Evolutionary conservation across 2,113 vertebrate genomes (phyloP).

Genomic region (Abramis brama): DNA sequence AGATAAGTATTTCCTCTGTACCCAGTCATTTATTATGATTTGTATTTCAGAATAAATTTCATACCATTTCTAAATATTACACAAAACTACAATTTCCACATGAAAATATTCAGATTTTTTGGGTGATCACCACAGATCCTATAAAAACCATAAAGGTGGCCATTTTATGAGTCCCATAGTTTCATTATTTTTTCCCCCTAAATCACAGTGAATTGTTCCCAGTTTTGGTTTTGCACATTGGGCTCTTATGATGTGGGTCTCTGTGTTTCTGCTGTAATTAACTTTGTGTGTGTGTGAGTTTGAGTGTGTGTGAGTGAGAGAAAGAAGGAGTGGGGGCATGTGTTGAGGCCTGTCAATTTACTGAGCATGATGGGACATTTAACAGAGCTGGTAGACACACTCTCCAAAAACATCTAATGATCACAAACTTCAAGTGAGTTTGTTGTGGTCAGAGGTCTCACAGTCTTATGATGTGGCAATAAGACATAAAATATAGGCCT

Average conservation of each 20-base stretch:
- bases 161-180: constrained; percentile 57
- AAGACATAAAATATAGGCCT: constrained; percentile 18
- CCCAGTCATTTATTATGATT: not conserved
- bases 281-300: not conserved
- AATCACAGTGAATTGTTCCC: constrained; percentile 62
- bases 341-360: constrained; percentile 40
- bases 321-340: not conserved
- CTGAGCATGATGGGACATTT: constrained; percentile 42
- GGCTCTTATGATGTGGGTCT: constrained; percentile 64
- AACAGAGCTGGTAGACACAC: constrained; percentile 30
- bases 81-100: not conserved
- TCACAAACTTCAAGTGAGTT: not conserved
- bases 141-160: constrained; percentile 51
- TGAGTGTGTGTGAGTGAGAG: not conserved
- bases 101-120: not conserved
- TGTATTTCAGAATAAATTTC: not conserved
- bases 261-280: constrained; percentile 53
- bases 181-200: constrained; percentile 55
- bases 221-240: constrained; percentile 53
- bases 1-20: constrained; percentile 7
- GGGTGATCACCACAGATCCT: constrained; percentile 49
- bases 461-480: constrained; percentile 27
- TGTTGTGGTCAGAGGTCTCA: constrained; percentile 4
- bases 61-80: not conserved
- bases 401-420: constrained; percentile 22